These are phyloP conservation scores for Phorcus lineatus DNA, from an alignment of 2,888 invertebrate species.

Conservation along the genomic window DNA sequence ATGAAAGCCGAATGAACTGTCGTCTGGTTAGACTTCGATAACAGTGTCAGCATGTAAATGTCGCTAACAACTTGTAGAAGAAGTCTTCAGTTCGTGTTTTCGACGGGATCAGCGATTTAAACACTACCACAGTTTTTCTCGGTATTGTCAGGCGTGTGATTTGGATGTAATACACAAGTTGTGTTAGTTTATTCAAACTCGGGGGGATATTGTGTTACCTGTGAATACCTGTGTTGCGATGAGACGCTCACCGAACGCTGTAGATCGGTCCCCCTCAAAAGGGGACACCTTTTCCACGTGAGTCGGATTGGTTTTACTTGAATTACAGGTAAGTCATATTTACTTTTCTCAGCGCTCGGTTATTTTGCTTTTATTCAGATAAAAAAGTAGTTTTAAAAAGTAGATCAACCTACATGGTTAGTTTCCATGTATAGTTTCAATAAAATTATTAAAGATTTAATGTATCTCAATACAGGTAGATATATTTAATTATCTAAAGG, in stretches of 20 bases:
- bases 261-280: background rate
- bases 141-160: background rate
- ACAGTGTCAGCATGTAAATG: background rate
- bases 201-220: background rate
- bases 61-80: background rate
- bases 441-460: too few species aligned
- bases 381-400: too few species aligned
- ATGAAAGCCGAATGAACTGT: background rate
- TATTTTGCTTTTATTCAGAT: too few species aligned
- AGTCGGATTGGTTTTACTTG: background rate
- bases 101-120: background rate
- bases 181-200: background rate
- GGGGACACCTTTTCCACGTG: background rate
- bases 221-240: slow-evolving; percentile 8
- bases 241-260: background rate
- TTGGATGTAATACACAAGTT: background rate
- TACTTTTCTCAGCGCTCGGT: too few species aligned
- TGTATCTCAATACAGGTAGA: too few species aligned
- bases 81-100: too few species aligned
- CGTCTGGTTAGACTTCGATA: background rate
- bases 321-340: background rate
- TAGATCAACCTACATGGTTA: too few species aligned
- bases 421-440: too few species aligned
- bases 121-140: background rate
- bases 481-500: too few species aligned